Evolutionary conservation across 2,888 invertebrate species (phyloP).

Genomic region (Amphipyra tragopoginis): DNA sequence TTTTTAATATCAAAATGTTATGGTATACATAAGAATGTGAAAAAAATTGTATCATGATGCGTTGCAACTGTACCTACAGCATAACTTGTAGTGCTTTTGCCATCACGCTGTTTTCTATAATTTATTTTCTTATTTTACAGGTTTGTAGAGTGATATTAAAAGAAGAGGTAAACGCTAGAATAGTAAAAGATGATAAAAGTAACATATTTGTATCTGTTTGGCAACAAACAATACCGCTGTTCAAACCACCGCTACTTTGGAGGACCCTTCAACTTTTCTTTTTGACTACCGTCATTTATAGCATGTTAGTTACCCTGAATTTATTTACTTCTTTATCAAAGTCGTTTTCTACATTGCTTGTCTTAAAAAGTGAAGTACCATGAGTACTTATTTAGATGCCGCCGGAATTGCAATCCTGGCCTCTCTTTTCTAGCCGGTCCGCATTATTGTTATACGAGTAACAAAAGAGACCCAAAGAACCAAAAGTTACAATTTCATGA

Average conservation of each 20-base stretch:
- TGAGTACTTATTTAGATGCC: too few species aligned
- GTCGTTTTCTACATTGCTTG: background rate
- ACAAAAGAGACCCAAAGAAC: too few species aligned
- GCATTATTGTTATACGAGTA: too few species aligned
- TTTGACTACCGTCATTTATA: slow-evolving; percentile 48
- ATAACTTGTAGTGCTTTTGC: too few species aligned
- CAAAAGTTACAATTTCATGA: too few species aligned
- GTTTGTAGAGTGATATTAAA: slow-evolving; percentile 39
- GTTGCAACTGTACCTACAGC: too few species aligned
- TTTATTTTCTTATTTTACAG: slow-evolving; percentile 10
- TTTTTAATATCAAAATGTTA: too few species aligned
- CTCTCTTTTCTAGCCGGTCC: too few species aligned
- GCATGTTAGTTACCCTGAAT: slow-evolving; percentile 35
- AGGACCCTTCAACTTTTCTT: slow-evolving; percentile 47
- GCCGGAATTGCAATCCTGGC: too few species aligned
- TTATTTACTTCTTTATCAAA: background rate
- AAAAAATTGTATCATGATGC: too few species aligned
- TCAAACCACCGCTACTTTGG: slow-evolving; percentile 42
- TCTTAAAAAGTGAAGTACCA: background rate
- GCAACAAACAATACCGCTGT: slow-evolving; percentile 44
- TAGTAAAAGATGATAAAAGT: slow-evolving; percentile 4
- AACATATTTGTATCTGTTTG: slow-evolving; percentile 35
- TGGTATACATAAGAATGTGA: too few species aligned
- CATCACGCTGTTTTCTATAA: too few species aligned
- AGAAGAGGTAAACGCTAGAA: slow-evolving; percentile 25